Percentiles rank a stretch among this genome's conserved stretches.
Conservation (phyloP, 1,140 invertebrate genomes). For the Aporrectodea caliginosa region DNA sequence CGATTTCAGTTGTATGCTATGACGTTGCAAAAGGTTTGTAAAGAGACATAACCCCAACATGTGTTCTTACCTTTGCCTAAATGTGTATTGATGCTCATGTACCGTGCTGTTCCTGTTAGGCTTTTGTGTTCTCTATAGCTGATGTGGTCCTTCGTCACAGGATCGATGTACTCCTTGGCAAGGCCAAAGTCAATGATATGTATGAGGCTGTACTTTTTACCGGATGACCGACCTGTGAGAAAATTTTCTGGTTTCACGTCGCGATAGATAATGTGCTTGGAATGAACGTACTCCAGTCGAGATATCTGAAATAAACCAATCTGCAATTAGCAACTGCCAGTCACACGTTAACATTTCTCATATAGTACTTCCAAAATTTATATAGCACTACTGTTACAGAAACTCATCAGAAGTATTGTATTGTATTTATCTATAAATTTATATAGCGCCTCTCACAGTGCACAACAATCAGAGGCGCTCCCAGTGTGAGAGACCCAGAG, state of each 20-base stretch:
- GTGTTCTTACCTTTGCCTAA: constrained; percentile 88
- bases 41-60: too few species aligned
- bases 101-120: constrained; percentile 89
- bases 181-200: constrained; percentile 99
- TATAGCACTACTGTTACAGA: too few species aligned
- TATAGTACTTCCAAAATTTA: too few species aligned
- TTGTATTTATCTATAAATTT: too few species aligned
- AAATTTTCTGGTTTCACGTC: constrained; percentile 99
- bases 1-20: too few species aligned
- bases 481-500: too few species aligned
- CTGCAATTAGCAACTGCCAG: too few species aligned
- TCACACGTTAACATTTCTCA: too few species aligned
- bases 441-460: too few species aligned
- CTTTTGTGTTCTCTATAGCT: constrained; percentile 99
- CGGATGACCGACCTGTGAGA: constrained; percentile 94
- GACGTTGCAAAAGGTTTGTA: too few species aligned
- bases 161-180: constrained; percentile 99
- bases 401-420: too few species aligned
- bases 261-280: constrained; percentile 97
- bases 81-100: constrained; percentile 99
- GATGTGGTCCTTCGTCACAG: constrained; percentile 96
- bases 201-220: constrained; percentile 97
- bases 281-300: constrained; percentile 98
- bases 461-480: too few species aligned
- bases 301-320: constrained; percentile 57